Percentiles rank a stretch among this genome's conserved stretches.
phyloP scores from a whole-genome alignment of 2,113 vertebrate genomes.

The Plecturocebus donacophilus region DNA sequence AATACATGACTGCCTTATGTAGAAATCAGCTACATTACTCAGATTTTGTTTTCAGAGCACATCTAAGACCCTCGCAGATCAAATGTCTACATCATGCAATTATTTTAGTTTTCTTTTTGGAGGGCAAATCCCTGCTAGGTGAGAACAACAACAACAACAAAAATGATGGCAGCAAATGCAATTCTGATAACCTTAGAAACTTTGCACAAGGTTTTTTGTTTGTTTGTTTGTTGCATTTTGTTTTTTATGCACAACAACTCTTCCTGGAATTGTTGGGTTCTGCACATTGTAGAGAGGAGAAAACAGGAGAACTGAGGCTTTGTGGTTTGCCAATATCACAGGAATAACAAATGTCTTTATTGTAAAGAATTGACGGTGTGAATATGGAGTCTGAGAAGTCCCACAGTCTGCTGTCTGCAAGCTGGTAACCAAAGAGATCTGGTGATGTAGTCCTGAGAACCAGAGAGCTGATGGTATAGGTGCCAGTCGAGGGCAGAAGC shows the following conservation, averaged over 20 bases:
- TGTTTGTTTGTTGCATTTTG: too few relatives aligned
- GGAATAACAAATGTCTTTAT: neutral
- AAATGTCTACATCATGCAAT: accelerated
- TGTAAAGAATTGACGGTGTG: neutral
- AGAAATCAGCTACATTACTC: neutral
- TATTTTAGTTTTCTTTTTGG: neutral
- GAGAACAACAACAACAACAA: neutral
- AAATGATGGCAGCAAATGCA: neutral
- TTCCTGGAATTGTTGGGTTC: accelerated
- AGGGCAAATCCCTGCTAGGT: too few relatives aligned
- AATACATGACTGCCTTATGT: neutral
- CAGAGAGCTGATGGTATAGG: too few relatives aligned
- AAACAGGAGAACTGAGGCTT: neutral
- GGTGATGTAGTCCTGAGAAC: neutral
- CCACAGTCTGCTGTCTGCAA: too few relatives aligned
- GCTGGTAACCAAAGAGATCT: neutral
- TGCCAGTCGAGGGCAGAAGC: neutral
- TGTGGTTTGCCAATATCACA: neutral
- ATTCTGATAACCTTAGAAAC: neutral
- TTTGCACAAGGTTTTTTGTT: neutral
- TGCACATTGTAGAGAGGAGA: neutral
- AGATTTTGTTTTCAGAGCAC: neutral
- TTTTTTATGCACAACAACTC: neutral
- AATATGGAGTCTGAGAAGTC: neutral
- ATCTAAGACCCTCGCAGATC: neutral